Evolutionary conservation across 2,113 vertebrate genomes (phyloP).

Genomic region (Platysternon megacephalum): DNA sequence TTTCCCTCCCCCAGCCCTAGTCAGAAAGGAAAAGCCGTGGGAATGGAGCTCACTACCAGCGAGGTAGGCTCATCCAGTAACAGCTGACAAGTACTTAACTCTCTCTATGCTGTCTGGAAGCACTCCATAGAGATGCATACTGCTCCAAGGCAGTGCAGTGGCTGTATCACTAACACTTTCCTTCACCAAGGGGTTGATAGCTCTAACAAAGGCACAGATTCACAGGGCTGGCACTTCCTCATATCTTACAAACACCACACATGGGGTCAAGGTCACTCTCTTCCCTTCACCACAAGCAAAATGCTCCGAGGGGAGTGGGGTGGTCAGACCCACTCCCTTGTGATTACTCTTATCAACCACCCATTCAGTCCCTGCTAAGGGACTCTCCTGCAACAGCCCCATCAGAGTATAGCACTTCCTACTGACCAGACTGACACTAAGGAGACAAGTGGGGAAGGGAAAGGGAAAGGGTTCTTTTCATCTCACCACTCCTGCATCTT

Average conservation of each 20-base stretch:
- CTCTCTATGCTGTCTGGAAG: background rate
- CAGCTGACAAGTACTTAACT: slow-evolving; percentile 32
- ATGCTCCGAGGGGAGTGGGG: too few relatives aligned
- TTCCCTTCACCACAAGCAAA: too few relatives aligned
- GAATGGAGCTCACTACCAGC: slow-evolving; percentile 60
- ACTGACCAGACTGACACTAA: background rate
- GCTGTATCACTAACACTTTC: background rate
- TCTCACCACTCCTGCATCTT: too few relatives aligned
- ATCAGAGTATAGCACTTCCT: too few relatives aligned
- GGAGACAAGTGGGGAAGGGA: background rate
- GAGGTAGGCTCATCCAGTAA: slow-evolving; percentile 36
- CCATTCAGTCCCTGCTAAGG: too few relatives aligned
- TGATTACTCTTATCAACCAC: too few relatives aligned
- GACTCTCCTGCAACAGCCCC: too few relatives aligned
- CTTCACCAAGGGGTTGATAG: background rate
- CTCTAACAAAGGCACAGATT: background rate
- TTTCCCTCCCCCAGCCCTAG: slow-evolving; percentile 49
- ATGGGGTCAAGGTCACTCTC: background rate
- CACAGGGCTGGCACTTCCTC: background rate
- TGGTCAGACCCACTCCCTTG: too few relatives aligned
- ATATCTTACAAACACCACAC: fast-evolving
- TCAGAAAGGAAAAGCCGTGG: slow-evolving; percentile 66
- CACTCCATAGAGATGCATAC: fast-evolving
- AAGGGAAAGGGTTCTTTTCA: too few relatives aligned
- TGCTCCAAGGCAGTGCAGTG: fast-evolving